phyloP scores from a whole-genome alignment of 2,797 vertebrate species.

The Enteromius argenteus region DNA sequence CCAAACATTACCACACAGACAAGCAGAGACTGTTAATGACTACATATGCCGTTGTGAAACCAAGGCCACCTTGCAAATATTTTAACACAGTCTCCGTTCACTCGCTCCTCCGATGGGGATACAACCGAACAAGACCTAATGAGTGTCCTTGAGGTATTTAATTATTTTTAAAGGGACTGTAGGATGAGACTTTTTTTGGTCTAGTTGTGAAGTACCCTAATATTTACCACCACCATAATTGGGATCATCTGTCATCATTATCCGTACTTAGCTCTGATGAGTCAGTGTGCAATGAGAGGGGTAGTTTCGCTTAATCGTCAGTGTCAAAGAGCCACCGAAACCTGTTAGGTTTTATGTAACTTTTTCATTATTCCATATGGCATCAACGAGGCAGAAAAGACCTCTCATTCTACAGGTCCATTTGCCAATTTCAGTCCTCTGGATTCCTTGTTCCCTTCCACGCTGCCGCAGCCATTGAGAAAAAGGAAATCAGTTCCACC shows the following conservation, averaged over 20 bases:
- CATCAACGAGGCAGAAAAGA: slow-evolving; percentile 60
- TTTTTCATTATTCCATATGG: slow-evolving; percentile 64
- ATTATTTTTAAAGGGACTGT: slow-evolving; percentile 47
- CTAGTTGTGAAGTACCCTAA: slow-evolving; percentile 27
- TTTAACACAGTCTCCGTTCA: neutral
- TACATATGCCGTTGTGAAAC: slow-evolving; percentile 13
- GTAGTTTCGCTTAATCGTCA: slow-evolving; percentile 55
- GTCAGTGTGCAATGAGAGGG: slow-evolving; percentile 34
- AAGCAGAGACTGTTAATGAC: slow-evolving; percentile 35
- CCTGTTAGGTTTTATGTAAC: slow-evolving; percentile 55
- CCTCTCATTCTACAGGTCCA: slow-evolving; percentile 57
- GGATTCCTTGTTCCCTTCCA: slow-evolving; percentile 48
- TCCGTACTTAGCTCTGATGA: slow-evolving; percentile 48
- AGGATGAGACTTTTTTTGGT: slow-evolving; percentile 8
- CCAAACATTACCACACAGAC: slow-evolving; percentile 26
- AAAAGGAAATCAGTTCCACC: slow-evolving; percentile 45
- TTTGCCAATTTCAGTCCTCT: slow-evolving; percentile 57
- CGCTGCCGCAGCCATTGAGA: slow-evolving; percentile 34
- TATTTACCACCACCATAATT: slow-evolving; percentile 58
- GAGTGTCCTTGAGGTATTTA: slow-evolving; percentile 27
- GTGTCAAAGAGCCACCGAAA: slow-evolving; percentile 44
- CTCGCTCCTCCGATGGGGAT: neutral
- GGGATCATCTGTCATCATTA: slow-evolving; percentile 58
- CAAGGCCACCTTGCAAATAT: slow-evolving; percentile 15
- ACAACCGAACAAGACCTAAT: slow-evolving; percentile 35